These are phyloP conservation scores for Anaspis maculata DNA, from an alignment of 2,888 invertebrate genomes.

Conservation along the genomic window DNA sequence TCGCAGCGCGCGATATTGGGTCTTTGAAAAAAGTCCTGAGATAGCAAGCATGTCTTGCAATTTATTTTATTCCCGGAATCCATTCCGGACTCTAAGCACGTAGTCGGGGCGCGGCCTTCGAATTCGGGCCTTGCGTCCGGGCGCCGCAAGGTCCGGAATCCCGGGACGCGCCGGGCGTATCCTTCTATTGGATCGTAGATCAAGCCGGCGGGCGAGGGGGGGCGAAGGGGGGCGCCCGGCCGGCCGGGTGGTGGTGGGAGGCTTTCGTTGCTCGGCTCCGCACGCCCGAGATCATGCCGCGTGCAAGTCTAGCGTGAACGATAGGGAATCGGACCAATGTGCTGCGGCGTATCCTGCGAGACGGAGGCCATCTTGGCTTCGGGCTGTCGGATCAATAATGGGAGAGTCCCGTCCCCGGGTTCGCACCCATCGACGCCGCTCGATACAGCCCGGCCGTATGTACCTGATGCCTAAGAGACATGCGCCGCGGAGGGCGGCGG, in stretches of 20 bases:
- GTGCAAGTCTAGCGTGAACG: constrained; percentile 30
- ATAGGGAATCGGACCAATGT: constrained; percentile 34
- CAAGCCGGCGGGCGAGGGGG: constrained; percentile 21
- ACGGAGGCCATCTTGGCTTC: constrained; percentile 40
- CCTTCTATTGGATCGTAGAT: constrained; percentile 33
- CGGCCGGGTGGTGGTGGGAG: no score
- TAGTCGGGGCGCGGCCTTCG: constrained; percentile 22
- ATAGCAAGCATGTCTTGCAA: constrained; percentile 37
- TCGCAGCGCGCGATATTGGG: constrained; percentile 13
- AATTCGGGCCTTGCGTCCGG: constrained; percentile 10
- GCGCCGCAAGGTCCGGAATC: constrained; percentile 15
- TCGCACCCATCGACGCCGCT: no score
- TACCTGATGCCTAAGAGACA: no score
- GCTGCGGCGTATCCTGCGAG: constrained; percentile 34
- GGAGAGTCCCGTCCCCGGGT: no score
- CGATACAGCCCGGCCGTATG: no score
- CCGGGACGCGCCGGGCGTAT: constrained; percentile 15
- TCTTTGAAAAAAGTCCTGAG: constrained; percentile 29
- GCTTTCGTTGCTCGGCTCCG: no score
- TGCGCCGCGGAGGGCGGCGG: no score
- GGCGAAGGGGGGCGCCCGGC: constrained; percentile 20
- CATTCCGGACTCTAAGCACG: constrained; percentile 39
- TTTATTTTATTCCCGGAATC: constrained; percentile 43
- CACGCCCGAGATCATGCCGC: no score
- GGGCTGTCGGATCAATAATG: constrained; percentile 31